Base-by-base conservation (phyloP, 2,113 vertebrate genomes). In the Leucosticte australis region DNA sequence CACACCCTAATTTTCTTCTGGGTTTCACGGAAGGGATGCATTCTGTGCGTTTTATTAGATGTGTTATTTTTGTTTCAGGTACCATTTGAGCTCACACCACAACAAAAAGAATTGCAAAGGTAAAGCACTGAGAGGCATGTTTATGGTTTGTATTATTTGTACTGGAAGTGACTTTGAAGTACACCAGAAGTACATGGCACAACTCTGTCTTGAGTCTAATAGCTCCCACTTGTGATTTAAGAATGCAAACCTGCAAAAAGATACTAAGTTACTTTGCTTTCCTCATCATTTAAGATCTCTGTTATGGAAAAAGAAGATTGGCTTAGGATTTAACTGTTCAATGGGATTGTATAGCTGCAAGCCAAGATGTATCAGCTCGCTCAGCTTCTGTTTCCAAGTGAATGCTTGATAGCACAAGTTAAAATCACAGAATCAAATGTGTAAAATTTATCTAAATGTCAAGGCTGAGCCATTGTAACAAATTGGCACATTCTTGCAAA, bases 31-130 rank as follows among this genome's bases (percentile, higher is more conserved):
- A 44, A 74, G 37, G 24, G 24, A 56, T 88, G 33, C 46, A 95
- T 71, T 85, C 44, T 78, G 4, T 60, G 8, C 75, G 15, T 64
- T 85, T 91, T 60, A 81, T 44, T n/a, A 90, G 26, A 42, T 74
- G 42, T 74, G 20, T 78, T 87, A 56, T 83, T 92, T 97, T 84
- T 95, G 30, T 98, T 97, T 86, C 96, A 99, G 99, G 99, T 98
- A 46, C 93, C 98, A 64, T 99, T 99, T 98, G 99, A 99, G 33
- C 98, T 99, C 35, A 98, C 98, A 44, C 98, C 99, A 60, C 97
- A 98, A 70, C 99, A 99, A 89, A 98, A 97, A 97, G 97, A 98
- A 60, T 99, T 99, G 99, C 99, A 99, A 92, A 99, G 99, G 99
- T 99, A 99, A 84, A 60, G 31, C 77, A 71, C 57, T 50, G 47